phyloP scores from a whole-genome alignment of 2,113 vertebrate species.

The Myotis lucifugus region DNA sequence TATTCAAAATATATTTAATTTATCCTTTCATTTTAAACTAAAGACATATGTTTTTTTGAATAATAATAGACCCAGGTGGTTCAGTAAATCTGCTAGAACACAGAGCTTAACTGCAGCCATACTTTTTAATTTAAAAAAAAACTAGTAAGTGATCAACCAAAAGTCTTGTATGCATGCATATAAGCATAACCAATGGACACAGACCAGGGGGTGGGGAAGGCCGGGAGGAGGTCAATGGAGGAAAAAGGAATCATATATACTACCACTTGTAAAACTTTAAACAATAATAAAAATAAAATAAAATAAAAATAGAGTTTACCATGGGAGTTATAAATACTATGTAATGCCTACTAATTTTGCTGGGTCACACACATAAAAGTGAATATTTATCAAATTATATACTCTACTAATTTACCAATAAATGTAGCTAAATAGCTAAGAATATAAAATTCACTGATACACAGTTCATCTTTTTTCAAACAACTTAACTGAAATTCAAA shows the following conservation, averaged over 20 bases:
- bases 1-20: slow-evolving; percentile 18
- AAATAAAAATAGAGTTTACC: not conserved
- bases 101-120: not conserved
- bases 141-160: too few relatives aligned
- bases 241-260: too few relatives aligned
- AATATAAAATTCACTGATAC: not conserved
- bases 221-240: too few relatives aligned
- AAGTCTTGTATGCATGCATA: too few relatives aligned
- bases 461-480: not conserved
- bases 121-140: slow-evolving; percentile 17
- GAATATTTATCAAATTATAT: not conserved
- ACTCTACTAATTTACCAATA: not conserved
- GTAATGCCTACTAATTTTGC: not conserved
- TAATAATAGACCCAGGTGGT: not conserved
- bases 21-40: slow-evolving; percentile 12
- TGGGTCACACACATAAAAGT: not conserved
- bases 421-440: not conserved
- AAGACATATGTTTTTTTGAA: not conserved
- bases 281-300: not conserved
- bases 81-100: not conserved
- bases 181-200: too few relatives aligned
- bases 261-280: too few relatives aligned
- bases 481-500: slow-evolving; percentile 23
- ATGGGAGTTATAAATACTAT: not conserved
- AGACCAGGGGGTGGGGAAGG: too few relatives aligned